Evolutionary conservation across 1,140 invertebrate genomes (phyloP).

Genomic region (Drosophila micromelanica): DNA sequence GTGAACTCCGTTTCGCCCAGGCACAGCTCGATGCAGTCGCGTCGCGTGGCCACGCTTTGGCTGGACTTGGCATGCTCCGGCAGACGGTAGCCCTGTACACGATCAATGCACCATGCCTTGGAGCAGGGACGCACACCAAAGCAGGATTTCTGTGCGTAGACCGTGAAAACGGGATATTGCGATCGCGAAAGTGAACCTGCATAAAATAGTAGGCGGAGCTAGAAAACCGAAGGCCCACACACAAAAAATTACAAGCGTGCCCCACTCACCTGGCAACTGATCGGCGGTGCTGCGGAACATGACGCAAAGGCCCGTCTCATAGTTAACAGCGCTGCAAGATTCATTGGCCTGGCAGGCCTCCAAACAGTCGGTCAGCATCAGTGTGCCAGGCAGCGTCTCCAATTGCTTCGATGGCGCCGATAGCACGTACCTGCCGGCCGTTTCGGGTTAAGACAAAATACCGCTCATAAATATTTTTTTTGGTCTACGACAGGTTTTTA

Average conservation of each 20-base stretch:
- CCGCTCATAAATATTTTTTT: conserved; percentile 60
- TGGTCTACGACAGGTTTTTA: conserved; percentile 36
- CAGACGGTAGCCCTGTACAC: conserved; percentile 93
- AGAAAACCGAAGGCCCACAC: conserved; percentile 54
- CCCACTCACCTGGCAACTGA: conserved; percentile 91
- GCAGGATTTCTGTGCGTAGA: conserved; percentile 97
- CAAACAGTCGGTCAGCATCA: conserved; percentile 96
- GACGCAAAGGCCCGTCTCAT: conserved; percentile 97
- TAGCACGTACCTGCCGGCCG: conserved; percentile 90
- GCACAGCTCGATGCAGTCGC: conserved; percentile 95
- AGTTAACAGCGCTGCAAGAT: conserved; percentile 95
- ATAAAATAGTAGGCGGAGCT: conserved; percentile 11
- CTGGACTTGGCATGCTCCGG: conserved; percentile 90
- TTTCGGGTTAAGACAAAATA: conserved; percentile 69
- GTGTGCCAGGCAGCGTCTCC: conserved; percentile 94
- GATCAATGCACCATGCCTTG: conserved; percentile 96
- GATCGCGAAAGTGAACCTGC: conserved; percentile 94
- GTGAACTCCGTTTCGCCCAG: conserved; percentile 94
- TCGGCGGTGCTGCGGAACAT: conserved; percentile 93
- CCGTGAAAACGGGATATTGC: conserved; percentile 97
- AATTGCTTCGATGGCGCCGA: conserved; percentile 94
- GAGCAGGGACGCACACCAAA: conserved; percentile 94
- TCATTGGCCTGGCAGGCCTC: conserved; percentile 95
- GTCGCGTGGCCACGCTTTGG: conserved; percentile 89
- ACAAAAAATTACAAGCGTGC: conserved; percentile 45